Conservation (phyloP, 1,140 invertebrate genomes). For the Drosophila ercepeae region DNA sequence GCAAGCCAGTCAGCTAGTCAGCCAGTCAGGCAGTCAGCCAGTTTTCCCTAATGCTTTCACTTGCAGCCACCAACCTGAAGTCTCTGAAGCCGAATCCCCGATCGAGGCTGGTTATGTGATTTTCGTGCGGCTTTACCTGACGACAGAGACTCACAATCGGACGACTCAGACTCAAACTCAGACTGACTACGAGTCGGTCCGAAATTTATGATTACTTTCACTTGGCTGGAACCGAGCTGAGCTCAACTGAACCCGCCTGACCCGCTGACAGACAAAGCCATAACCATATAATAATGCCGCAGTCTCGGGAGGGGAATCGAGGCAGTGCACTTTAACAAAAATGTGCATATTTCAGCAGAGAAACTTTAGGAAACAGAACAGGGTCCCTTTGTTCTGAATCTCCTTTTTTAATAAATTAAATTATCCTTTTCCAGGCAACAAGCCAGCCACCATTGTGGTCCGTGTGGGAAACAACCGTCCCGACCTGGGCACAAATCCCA, state of each 20-base stretch:
- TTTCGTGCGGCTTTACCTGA: slow-evolving; percentile 42
- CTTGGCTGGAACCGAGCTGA: slow-evolving; percentile 35
- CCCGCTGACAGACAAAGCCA: slow-evolving; percentile 51
- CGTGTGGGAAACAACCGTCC: slow-evolving; percentile 97
- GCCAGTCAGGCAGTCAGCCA: slow-evolving; percentile 10
- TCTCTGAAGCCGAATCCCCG: slow-evolving; percentile 7
- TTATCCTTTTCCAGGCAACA: slow-evolving; percentile 83
- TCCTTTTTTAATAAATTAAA: neutral
- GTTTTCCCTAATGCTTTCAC: slow-evolving; percentile 78
- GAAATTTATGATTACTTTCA: slow-evolving; percentile 83
- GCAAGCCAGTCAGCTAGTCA: slow-evolving; percentile 25
- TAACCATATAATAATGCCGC: slow-evolving; percentile 24
- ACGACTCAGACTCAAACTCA: too few relatives aligned
- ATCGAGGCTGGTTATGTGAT: slow-evolving; percentile 65
- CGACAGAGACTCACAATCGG: slow-evolving; percentile 11
- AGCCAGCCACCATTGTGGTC: slow-evolving; percentile 94
- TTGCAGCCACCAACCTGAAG: slow-evolving; percentile 56
- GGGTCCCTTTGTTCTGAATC: too few relatives aligned
- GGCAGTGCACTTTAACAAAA: slow-evolving; percentile 3
- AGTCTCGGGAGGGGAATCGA: slow-evolving; percentile 4
- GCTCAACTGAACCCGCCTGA: slow-evolving; percentile 44
- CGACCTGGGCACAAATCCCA: slow-evolving; percentile 95
- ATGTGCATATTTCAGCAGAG: neutral
- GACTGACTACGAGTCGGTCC: too few relatives aligned
- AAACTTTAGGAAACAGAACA: neutral